Conservation (phyloP, 64 coral and sea anemone species). For the Stylophora pistillata region DNA sequence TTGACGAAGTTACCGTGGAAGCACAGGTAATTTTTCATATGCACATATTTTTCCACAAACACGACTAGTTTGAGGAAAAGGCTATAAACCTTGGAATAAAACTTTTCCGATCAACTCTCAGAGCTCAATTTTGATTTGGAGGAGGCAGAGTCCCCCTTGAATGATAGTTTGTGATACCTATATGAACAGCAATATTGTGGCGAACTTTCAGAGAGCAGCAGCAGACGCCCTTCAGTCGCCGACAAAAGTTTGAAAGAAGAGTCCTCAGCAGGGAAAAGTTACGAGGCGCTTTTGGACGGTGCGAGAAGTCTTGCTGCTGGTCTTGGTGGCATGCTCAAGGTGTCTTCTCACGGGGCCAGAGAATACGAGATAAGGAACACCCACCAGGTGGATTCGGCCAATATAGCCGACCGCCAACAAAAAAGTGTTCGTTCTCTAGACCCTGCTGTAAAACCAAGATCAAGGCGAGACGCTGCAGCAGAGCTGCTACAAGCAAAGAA, state of each 20-base stretch:
- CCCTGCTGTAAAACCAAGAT: background rate
- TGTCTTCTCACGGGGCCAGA: background rate
- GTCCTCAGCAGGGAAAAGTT: background rate
- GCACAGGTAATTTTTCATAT: constrained; percentile 24
- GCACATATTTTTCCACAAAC: background rate
- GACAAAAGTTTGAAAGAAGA: constrained; percentile 18
- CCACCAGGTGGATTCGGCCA: background rate
- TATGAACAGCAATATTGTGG: background rate
- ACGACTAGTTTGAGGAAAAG: too few relatives aligned
- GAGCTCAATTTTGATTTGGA: too few relatives aligned
- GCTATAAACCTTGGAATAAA: too few relatives aligned
- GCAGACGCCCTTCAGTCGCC: constrained; percentile 17
- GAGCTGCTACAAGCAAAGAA: background rate
- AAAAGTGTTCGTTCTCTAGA: background rate
- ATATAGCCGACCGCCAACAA: background rate
- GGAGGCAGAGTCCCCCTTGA: background rate
- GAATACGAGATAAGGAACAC: background rate
- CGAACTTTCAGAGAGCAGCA: constrained; percentile 9
- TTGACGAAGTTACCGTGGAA: constrained; percentile 8
- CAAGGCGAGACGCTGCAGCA: background rate
- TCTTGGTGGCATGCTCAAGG: constrained; percentile 35
- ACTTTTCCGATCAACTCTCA: too few relatives aligned
- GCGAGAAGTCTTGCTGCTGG: constrained; percentile 22
- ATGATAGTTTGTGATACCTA: background rate
- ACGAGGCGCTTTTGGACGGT: background rate